Evolutionary conservation across 2,888 invertebrate genomes (phyloP), one percentile per base, ranked within the genome.

Genomic region (Petrophora chlorosata): DNA sequence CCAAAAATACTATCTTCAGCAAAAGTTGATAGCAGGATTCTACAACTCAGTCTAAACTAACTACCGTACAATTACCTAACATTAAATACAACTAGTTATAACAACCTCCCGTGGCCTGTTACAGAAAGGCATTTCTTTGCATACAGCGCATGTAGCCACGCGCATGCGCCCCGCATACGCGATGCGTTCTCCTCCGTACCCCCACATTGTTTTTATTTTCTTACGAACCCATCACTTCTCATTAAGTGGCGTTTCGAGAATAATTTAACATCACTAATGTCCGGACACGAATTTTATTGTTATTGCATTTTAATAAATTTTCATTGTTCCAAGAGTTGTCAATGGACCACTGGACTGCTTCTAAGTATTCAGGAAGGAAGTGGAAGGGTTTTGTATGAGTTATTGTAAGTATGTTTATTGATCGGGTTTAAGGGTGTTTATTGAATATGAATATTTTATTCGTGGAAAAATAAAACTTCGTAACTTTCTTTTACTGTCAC

Each of bases 171-270:
- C 78, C 73, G 89, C 88, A 90, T 89, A 88, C 79, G 59, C 65
- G 79, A 85, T 84, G 79, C 64, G 63, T n/a, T n/a, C 59, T 61
- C 64, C 68, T 76, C 70, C 72, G 73, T 78, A 79, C 73, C 73
- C 76, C 74, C 71, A 75, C 81, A 84, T 82, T 83, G 82, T 85
- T 86, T 81, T 82, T 82, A 85, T 86, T 88, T 89, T 89, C 89
- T 84, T 84, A 86, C 72, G 86, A 90, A 89, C 88, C 84, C 90
- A 90, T 90, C 89, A 89, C 80, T 90, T 90, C 90, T 90, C 89
- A 90, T 90, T 90, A 90, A 90, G 79, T 84, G 82, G 83, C 87
- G 89, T 88, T 88, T 84, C 80, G 76, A 88, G 90, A 90, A 90
- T 90, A 90, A 86, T 72, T 90, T 90, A 84, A 77, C 88, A 88